Conservation (phyloP, 2,113 vertebrate species). For the Polypterus bichir region DNA sequence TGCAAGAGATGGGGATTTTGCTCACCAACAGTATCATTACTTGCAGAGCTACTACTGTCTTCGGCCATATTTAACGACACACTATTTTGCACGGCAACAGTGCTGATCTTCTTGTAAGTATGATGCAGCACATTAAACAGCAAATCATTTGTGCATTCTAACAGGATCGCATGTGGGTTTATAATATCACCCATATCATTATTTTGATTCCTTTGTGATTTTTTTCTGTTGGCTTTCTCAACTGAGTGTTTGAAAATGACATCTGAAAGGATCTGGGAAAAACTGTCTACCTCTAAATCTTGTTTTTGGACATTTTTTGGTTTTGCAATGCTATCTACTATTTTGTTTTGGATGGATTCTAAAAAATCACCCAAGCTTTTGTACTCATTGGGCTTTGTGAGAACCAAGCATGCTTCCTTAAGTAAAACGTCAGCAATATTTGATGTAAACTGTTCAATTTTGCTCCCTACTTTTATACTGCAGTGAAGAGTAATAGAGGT, state of each 20-base stretch:
- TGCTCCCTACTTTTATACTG: slow-evolving; percentile 52
- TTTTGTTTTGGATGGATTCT: slow-evolving; percentile 63
- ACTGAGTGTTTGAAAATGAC: slow-evolving; percentile 71
- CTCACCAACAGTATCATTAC: slow-evolving; percentile 21
- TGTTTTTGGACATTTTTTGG: slow-evolving; percentile 45
- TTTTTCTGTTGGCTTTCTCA: slow-evolving; percentile 64
- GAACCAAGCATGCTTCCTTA: slow-evolving; percentile 59
- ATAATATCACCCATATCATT: slow-evolving; percentile 27
- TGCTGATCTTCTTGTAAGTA: slow-evolving; percentile 72
- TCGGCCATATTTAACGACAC: slow-evolving; percentile 26
- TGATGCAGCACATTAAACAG: slow-evolving; percentile 70
- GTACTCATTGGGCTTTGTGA: slow-evolving; percentile 60
- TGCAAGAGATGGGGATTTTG: slow-evolving; percentile 29
- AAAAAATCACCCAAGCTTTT: slow-evolving; percentile 63
- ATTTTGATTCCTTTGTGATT: slow-evolving; percentile 31
- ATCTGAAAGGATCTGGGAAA: slow-evolving; percentile 71
- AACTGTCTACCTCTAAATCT: slow-evolving; percentile 53
- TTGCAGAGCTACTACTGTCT: slow-evolving; percentile 17
- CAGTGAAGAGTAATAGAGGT: slow-evolving; percentile 53
- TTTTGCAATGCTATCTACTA: slow-evolving; percentile 58
- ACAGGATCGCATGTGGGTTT: slow-evolving; percentile 48
- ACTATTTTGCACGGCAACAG: slow-evolving; percentile 45
- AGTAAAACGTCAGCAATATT: slow-evolving; percentile 71
- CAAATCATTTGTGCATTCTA: slow-evolving; percentile 62
- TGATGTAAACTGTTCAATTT: slow-evolving; percentile 55